Evolutionary conservation across 1,140 invertebrate species (phyloP).

Genomic region (Hypothenemus hampei): DNA sequence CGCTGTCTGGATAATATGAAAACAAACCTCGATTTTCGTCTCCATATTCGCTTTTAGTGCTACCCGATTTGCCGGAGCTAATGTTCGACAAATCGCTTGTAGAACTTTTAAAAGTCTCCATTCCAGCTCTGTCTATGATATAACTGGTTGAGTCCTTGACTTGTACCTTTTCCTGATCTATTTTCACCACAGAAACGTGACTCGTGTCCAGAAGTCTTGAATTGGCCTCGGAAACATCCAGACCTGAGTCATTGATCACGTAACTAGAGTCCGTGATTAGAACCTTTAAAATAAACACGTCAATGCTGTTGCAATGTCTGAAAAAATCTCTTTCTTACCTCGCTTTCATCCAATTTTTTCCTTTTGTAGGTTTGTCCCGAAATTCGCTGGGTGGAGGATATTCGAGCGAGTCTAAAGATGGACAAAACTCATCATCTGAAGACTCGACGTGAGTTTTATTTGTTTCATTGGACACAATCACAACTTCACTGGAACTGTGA

Average conservation of each 20-base stretch:
- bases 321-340: slow-evolving; percentile 49
- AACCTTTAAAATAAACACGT: slow-evolving; percentile 13
- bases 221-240: slow-evolving; percentile 47
- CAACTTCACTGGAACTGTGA: slow-evolving; percentile 56
- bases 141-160: slow-evolving; percentile 59
- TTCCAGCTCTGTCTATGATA: slow-evolving; percentile 42
- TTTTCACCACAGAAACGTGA: slow-evolving; percentile 85
- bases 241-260: slow-evolving; percentile 52
- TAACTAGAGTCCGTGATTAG: slow-evolving; percentile 66
- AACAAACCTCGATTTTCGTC: slow-evolving; percentile 34
- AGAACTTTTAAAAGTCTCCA: slow-evolving; percentile 41
- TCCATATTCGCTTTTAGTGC: slow-evolving; percentile 41
- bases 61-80: slow-evolving; percentile 36
- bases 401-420: slow-evolving; percentile 67
- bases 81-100: slow-evolving; percentile 46
- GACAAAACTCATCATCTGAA: slow-evolving; percentile 67
- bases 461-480: slow-evolving; percentile 70
- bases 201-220: slow-evolving; percentile 60
- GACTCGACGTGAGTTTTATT: slow-evolving; percentile 63
- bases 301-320: not conserved
- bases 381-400: slow-evolving; percentile 54
- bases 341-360: slow-evolving; percentile 73
- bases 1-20: not conserved
- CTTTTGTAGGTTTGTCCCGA: slow-evolving; percentile 40
- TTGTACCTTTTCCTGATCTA: slow-evolving; percentile 70